Conservation (phyloP, 2,888 invertebrate genomes). For the Pollenia labialis region DNA sequence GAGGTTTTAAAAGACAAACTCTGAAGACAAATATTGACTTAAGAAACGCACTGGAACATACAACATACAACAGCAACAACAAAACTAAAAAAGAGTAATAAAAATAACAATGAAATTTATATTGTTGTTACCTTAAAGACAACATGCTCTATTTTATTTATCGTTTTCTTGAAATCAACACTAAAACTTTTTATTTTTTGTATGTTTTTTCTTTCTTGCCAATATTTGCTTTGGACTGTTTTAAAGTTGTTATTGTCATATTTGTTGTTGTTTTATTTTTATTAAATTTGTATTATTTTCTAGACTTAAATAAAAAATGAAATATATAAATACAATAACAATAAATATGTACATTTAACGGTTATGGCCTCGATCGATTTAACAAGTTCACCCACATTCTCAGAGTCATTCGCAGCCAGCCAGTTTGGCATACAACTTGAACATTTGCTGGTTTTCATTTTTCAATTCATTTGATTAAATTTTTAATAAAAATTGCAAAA, state of each 20-base stretch:
- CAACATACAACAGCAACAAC: constrained; percentile 17
- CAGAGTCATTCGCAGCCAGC: constrained; percentile 48
- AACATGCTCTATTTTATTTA: constrained; percentile 74
- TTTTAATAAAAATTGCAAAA: constrained; percentile 39
- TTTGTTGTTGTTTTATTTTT: constrained; percentile 41
- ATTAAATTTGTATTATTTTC: constrained; percentile 60
- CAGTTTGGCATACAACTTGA: constrained; percentile 49
- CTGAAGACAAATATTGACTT: constrained; percentile 52
- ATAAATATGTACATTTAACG: constrained; percentile 65
- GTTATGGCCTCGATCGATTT: constrained; percentile 75
- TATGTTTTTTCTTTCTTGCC: not conserved
- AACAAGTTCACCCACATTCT: constrained; percentile 76
- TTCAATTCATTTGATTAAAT: constrained; percentile 56
- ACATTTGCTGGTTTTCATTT: constrained; percentile 50
- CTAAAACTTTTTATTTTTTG: constrained; percentile 10
- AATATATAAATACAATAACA: constrained; percentile 18
- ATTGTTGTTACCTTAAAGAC: constrained; percentile 58
- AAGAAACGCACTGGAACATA: constrained; percentile 58
- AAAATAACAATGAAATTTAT: constrained; percentile 62
- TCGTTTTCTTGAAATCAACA: constrained; percentile 73
- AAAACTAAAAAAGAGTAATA: constrained; percentile 27
- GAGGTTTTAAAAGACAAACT: constrained; percentile 20
- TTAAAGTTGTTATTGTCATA: constrained; percentile 61
- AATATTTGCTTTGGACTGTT: constrained; percentile 37
- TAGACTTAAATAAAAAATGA: constrained; percentile 6